phyloP scores from a whole-genome alignment of 2,888 invertebrate genomes.

The Syritta pipiens region DNA sequence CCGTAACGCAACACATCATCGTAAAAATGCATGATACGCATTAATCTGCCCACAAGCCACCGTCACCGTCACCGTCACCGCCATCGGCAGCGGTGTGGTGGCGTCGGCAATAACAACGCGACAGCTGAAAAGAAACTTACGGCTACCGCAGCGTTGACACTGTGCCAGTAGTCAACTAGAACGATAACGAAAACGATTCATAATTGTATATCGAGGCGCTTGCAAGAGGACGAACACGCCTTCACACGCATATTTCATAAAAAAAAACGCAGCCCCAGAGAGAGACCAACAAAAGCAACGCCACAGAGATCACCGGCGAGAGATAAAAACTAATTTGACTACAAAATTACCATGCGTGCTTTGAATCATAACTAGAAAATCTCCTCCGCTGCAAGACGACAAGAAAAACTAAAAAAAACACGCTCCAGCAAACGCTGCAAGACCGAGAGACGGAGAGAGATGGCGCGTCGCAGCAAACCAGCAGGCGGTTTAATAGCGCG shows the following conservation, averaged over 20 bases:
- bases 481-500: slow-evolving; percentile 10
- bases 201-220: slow-evolving; percentile 60
- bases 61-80: neutral
- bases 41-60: slow-evolving; percentile 4
- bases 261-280: slow-evolving; percentile 2
- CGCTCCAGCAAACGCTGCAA: slow-evolving; percentile 1
- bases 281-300: slow-evolving; percentile 22
- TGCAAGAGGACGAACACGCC: slow-evolving; percentile 60
- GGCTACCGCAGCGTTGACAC: slow-evolving; percentile 54
- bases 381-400: slow-evolving; percentile 53
- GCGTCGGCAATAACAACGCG: neutral
- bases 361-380: slow-evolving; percentile 64
- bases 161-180: slow-evolving; percentile 59
- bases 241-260: slow-evolving; percentile 63
- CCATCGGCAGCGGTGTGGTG: neutral
- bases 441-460: too few species aligned
- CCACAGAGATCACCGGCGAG: slow-evolving; percentile 57
- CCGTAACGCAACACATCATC: slow-evolving; percentile 17
- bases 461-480: neutral
- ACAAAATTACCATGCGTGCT: slow-evolving; percentile 68
- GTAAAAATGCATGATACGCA: slow-evolving; percentile 17
- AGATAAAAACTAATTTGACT: slow-evolving; percentile 70
- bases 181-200: slow-evolving; percentile 48
- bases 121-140: too few species aligned
- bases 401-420: slow-evolving; percentile 44